These are phyloP conservation scores for Fissipunctia ypsillon DNA, from an alignment of 2,888 invertebrate genomes.

Conservation along the genomic window DNA sequence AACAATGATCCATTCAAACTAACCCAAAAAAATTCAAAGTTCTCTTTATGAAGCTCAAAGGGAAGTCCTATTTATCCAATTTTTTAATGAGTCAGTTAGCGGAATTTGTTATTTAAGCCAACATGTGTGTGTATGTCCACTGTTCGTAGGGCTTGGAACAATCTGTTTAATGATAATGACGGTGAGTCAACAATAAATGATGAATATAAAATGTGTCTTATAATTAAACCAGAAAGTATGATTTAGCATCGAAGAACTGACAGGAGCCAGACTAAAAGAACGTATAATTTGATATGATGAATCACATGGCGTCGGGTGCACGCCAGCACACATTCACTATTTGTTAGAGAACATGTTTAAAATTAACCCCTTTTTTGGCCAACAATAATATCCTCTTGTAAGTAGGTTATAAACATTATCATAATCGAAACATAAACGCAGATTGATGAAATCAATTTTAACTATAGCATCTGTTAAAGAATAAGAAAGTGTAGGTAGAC, in stretches of 20 bases:
- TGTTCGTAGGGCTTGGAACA: conserved; percentile 51
- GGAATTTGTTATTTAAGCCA: conserved; percentile 65
- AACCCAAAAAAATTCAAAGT: conserved; percentile 43
- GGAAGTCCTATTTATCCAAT: conserved; percentile 66
- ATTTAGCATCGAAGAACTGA: conserved; percentile 76
- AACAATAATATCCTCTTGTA: conserved; percentile 74
- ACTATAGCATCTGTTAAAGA: conserved; percentile 35
- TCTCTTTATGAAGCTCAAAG: conserved; percentile 57
- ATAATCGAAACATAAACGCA: conserved; percentile 48
- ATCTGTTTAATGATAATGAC: conserved; percentile 62
- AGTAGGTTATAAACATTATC: conserved; percentile 60
- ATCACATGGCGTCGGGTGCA: conserved; percentile 71
- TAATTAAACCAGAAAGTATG: conserved; percentile 73
- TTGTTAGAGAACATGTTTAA: conserved; percentile 65
- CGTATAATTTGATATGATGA: conserved; percentile 84
- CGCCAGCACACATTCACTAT: conserved; percentile 43
- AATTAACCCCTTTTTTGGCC: conserved; percentile 72
- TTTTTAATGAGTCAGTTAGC: conserved; percentile 65
- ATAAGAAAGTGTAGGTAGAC: conserved; percentile 2
- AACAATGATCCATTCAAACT: conserved; percentile 47
- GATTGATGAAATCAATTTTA: conserved; percentile 33
- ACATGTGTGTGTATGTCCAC: conserved; percentile 58
- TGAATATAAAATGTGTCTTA: conserved; percentile 68
- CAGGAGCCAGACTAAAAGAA: conserved; percentile 75
- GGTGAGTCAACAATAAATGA: conserved; percentile 61